Evolutionary conservation across 2,888 invertebrate genomes (phyloP).

Genomic region (Sphaerophoria rueppellii): DNA sequence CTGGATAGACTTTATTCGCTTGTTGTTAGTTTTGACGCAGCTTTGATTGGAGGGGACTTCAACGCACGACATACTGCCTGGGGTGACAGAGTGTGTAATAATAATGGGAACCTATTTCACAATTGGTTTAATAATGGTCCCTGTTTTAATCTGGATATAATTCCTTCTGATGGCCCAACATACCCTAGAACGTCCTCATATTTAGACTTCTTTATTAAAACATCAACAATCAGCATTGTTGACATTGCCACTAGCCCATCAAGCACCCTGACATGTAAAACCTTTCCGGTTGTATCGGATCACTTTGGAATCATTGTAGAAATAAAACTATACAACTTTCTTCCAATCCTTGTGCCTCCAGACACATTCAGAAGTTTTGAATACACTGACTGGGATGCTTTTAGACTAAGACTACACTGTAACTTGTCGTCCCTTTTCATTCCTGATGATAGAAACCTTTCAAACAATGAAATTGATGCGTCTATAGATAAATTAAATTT

Average conservation of each 20-base stretch:
- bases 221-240: background rate
- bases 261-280: background rate
- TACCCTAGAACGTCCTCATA: slow-evolving; percentile 20
- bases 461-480: background rate
- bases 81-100: background rate
- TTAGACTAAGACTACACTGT: background rate
- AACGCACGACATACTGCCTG: slow-evolving; percentile 1
- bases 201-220: slow-evolving; percentile 8
- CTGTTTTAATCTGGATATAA: background rate
- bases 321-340: background rate
- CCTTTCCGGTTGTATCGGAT: slow-evolving; percentile 7
- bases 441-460: slow-evolving; percentile 1
- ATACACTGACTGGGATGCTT: slow-evolving; percentile 1
- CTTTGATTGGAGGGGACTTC: background rate
- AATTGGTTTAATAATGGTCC: slow-evolving; percentile 17
- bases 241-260: background rate
- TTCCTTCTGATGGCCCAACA: slow-evolving; percentile 20
- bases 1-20: background rate
- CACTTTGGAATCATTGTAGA: slow-evolving; percentile 16
- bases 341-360: background rate
- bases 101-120: background rate
- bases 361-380: slow-evolving; percentile 5
- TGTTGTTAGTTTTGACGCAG: background rate
- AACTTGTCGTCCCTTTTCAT: background rate
- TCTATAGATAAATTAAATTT: too few relatives aligned